These are phyloP conservation scores for Trissoscelio sp. DNA, from an alignment of 2,888 invertebrate species.

Conservation along the genomic window DNA sequence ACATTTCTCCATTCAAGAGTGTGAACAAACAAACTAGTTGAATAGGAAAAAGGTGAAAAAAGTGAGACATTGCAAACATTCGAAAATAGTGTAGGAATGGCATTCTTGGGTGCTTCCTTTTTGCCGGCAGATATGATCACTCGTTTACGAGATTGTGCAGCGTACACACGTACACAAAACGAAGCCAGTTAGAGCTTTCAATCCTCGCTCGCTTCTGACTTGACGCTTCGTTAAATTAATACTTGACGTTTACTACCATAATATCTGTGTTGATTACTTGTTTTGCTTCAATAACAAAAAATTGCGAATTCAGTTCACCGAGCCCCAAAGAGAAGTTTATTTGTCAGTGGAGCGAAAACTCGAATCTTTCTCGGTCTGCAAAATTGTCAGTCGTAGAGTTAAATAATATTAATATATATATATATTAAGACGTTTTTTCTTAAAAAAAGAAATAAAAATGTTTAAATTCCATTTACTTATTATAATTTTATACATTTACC, in stretches of 20 bases:
- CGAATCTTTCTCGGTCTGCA: neutral
- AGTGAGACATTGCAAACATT: slow-evolving; percentile 15
- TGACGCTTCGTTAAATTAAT: slow-evolving; percentile 53
- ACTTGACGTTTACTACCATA: slow-evolving; percentile 33
- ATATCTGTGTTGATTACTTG: slow-evolving; percentile 40
- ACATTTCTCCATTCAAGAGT: no score
- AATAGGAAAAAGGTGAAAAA: neutral
- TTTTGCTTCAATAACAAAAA: slow-evolving; percentile 23
- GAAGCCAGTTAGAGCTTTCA: slow-evolving; percentile 44
- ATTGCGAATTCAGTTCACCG: neutral
- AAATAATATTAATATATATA: no score
- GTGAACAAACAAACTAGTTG: neutral
- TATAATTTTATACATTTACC: no score
- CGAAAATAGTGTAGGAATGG: slow-evolving; percentile 33
- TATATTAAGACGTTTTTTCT: no score
- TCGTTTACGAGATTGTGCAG: slow-evolving; percentile 40
- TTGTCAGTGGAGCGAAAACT: slow-evolving; percentile 13
- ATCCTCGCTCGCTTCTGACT: slow-evolving; percentile 13
- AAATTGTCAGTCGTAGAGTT: slow-evolving; percentile 6
- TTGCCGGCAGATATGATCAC: slow-evolving; percentile 40
- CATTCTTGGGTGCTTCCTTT: slow-evolving; percentile 45
- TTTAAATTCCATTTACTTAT: no score
- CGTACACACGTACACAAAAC: slow-evolving; percentile 45
- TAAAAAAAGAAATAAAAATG: no score
- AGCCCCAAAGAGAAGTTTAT: slow-evolving; percentile 8